Evolutionary conservation across 2,888 invertebrate genomes (phyloP).

Genomic region (Acrobasis consociella): DNA sequence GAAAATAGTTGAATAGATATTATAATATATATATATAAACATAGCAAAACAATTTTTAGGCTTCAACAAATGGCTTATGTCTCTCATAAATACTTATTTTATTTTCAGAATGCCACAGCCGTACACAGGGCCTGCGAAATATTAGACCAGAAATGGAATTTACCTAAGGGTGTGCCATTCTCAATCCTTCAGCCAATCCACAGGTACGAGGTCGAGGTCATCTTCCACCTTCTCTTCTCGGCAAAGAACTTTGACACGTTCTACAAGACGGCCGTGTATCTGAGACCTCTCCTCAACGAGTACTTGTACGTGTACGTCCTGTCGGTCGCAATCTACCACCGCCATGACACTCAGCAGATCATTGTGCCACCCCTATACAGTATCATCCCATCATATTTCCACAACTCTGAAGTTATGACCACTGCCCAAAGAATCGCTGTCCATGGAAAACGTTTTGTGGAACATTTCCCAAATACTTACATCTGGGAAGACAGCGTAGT

Average conservation of each 20-base stretch:
- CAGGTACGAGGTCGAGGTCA: constrained; percentile 83
- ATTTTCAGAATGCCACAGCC: constrained; percentile 73
- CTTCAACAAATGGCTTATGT: too few relatives aligned
- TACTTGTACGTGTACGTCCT: constrained; percentile 86
- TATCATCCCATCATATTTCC: constrained; percentile 87
- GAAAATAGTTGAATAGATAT: too few relatives aligned
- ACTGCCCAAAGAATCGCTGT: constrained; percentile 84
- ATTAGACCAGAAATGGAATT: constrained; percentile 74
- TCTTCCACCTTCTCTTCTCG: constrained; percentile 86
- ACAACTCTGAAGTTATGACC: constrained; percentile 86
- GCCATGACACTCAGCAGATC: constrained; percentile 84
- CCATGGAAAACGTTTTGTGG: constrained; percentile 55
- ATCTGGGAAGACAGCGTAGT: constrained; percentile 74
- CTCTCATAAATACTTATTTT: neutral
- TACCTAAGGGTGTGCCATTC: constrained; percentile 84
- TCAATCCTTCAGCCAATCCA: constrained; percentile 81
- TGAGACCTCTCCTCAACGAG: constrained; percentile 86
- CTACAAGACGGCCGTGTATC: constrained; percentile 86
- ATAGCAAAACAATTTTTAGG: too few relatives aligned
- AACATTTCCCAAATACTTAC: constrained; percentile 57
- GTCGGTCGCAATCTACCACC: constrained; percentile 84
- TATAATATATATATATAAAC: too few relatives aligned
- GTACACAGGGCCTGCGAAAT: constrained; percentile 81
- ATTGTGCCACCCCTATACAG: constrained; percentile 88
- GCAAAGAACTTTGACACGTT: constrained; percentile 88